phyloP scores from a whole-genome alignment of 2,888 invertebrate genomes.

The Lutraria lutraria region DNA sequence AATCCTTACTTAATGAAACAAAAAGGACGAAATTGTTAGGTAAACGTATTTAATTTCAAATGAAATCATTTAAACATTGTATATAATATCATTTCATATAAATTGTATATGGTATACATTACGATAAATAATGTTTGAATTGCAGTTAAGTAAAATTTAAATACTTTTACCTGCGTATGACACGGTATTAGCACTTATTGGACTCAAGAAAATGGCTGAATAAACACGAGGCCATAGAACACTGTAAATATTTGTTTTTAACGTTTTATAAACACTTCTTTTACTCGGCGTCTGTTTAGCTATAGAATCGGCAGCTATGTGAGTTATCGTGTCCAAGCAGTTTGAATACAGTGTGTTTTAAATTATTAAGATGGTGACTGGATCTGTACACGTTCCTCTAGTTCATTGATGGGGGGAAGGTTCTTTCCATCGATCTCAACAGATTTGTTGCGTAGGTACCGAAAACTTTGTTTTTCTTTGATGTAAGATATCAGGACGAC shows the following conservation, averaged over 20 bases:
- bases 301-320: not conserved
- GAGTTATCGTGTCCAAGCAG: not conserved
- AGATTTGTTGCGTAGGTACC: not conserved
- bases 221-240: not conserved
- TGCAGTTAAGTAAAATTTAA: constrained; percentile 3
- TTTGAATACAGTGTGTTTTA: not conserved
- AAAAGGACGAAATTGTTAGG: not conserved
- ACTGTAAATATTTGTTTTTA: not conserved
- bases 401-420: not conserved
- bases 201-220: not conserved
- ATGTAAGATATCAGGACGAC: constrained; percentile 31
- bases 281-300: not conserved
- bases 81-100: not conserved
- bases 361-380: not conserved
- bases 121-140: not conserved
- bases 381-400: not conserved
- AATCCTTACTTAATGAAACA: constrained; percentile 1
- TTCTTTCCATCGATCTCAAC: not conserved
- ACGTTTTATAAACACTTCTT: not conserved
- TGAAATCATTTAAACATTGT: constrained; percentile 2
- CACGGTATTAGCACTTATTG: constrained; percentile 7
- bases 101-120: constrained; percentile 9
- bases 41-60: constrained; percentile 8
- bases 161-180: not conserved
- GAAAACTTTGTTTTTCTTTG: constrained; percentile 22